Base-by-base conservation (phyloP, 2,888 invertebrate species). In the Ichneumon xanthorius region DNA sequence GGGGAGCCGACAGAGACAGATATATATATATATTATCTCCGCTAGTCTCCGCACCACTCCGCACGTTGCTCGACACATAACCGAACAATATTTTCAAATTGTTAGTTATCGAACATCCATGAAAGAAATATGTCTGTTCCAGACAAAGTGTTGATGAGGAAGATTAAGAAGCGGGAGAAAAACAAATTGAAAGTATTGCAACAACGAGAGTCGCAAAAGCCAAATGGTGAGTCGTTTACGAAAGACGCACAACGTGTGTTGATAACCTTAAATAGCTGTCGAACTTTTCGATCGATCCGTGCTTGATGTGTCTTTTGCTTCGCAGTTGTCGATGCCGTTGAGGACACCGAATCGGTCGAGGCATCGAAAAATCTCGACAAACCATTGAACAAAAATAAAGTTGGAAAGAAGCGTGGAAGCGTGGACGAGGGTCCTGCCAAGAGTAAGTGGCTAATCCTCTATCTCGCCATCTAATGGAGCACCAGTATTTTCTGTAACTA, bases 111-210 rank as follows among this genome's bases (percentile, higher is more conserved):
- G 22, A 30, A 16, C 2, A 33, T 2, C 6, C 16, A 63, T 33
- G 30, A 63, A 33, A 30, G 0, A 79, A 92, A 88, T 89, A 96
- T 96, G 96, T 95, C 96, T 67, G 94, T 96, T 1, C 96, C 96
- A 79, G 97, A 97, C 86, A 97, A 96, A 94, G 95, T 97, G 72
- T 94, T 97, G 33, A 95, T 97, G 95, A 95, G 96, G 79, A 97
- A 97, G 94, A 97, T 97, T 48, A 97, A 96, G 87, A 97, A 97
- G 90, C 95, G 96, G 0, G 97, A 97, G 89, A 96, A 96, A 89
- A 96, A 96, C 87, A 97, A 96, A 92, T 92, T 96, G 37, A 95
- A 96, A 87, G 90, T 96, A 11, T 91, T 95, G 6, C 94, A 96
- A 90, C 94, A 96, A 88, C 96, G 96, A 91, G 94, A 96, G 89